A percentile compares a stretch with the other conserved stretches of the same genome.
phyloP scores from a whole-genome alignment of 1,140 invertebrate genomes.

The Drosophila equinoxialis region DNA sequence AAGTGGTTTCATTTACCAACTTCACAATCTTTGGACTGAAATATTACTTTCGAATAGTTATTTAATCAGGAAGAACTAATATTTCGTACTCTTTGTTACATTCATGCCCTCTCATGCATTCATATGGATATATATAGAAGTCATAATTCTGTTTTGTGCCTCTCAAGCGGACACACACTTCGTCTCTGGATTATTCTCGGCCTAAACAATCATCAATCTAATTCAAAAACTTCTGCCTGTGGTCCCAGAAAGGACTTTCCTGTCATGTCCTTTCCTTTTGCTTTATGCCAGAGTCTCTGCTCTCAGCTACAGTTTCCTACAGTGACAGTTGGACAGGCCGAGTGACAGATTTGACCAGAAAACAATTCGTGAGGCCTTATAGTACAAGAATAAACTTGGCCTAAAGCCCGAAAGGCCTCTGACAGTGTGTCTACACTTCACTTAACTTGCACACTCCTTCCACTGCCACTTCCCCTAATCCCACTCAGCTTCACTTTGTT shows the following conservation, averaged over 20 bases:
- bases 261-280: conserved; percentile 36
- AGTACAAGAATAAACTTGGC: conserved; percentile 63
- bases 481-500: neutral
- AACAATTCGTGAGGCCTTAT: conserved; percentile 64
- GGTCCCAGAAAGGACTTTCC: conserved; percentile 15
- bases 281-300: conserved; percentile 9
- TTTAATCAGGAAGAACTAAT: conserved; percentile 29
- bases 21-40: neutral
- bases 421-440: conserved; percentile 64
- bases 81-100: conserved; percentile 16
- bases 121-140: neutral
- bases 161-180: neutral
- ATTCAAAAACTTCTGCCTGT: conserved; percentile 10
- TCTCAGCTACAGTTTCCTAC: conserved; percentile 16
- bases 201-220: conserved; percentile 47
- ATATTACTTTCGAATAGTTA: conserved; percentile 3
- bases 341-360: conserved; percentile 75
- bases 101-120: conserved; percentile 7
- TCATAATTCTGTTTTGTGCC: conserved; percentile 5
- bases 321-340: conserved; percentile 64
- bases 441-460: conserved; percentile 37
- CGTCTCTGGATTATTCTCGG: neutral
- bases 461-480: neutral
- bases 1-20: conserved; percentile 52
- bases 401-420: conserved; percentile 33